Percentiles rank a stretch among this genome's conserved stretches.
phyloP scores from a whole-genome alignment of 2,113 vertebrate species.

The Eptatretus burgeri region DNA sequence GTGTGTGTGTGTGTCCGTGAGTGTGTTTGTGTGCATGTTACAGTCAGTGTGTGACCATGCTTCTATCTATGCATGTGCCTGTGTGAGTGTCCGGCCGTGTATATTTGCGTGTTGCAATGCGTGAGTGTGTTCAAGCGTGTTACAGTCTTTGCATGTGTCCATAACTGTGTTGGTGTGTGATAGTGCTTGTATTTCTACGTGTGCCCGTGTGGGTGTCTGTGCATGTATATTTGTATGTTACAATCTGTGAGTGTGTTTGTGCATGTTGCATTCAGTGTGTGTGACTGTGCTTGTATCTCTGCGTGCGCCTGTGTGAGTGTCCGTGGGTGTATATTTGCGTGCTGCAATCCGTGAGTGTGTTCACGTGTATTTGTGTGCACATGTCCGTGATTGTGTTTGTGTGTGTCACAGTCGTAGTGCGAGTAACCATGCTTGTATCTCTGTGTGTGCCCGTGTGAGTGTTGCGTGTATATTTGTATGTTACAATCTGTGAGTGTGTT shows the following conservation, averaged over 20 bases:
- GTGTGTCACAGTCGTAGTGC: too few relatives aligned
- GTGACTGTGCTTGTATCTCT: neutral
- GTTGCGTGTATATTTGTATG: neutral
- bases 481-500: neutral
- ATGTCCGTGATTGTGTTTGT: neutral
- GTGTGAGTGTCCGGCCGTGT: too few relatives aligned
- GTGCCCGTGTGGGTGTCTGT: neutral
- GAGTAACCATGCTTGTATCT: too few relatives aligned
- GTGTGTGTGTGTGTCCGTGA: neutral
- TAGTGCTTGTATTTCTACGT: too few relatives aligned
- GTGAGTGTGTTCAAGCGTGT: neutral
- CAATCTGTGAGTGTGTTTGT: neutral
- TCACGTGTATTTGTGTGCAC: neutral
- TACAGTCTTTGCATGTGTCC: neutral
- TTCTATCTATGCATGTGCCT: too few relatives aligned
- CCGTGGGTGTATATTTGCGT: neutral
- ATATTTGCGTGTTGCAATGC: neutral
- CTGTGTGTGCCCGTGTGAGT: too few relatives aligned
- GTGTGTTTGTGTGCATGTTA: neutral
- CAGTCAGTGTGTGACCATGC: neutral
- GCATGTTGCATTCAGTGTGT: slow-evolving; percentile 1
- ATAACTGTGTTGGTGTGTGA: neutral
- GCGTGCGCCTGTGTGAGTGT: neutral
- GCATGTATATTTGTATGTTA: neutral
- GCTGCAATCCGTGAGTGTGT: neutral